Percentiles rank a stretch among this genome's conserved stretches.
phyloP scores from a whole-genome alignment of 1,140 invertebrate genomes.

The Drosophila sproati region DNA sequence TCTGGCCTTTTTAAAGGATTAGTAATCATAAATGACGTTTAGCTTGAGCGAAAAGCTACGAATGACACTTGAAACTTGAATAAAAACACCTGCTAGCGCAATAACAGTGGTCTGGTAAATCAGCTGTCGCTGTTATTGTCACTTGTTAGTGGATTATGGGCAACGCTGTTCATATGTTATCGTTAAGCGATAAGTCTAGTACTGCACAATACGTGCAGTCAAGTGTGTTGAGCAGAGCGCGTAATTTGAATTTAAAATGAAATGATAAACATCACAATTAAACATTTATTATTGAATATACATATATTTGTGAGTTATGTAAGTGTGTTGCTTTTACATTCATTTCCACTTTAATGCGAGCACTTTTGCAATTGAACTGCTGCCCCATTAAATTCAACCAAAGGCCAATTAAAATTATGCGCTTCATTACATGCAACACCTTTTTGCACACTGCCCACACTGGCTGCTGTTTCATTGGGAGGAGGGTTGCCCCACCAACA shows the following conservation, averaged over 20 bases:
- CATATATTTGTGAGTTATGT: not conserved
- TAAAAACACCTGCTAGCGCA: no score
- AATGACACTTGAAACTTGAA: no score
- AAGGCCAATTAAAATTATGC: constrained; percentile 77
- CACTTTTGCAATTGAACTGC: constrained; percentile 10
- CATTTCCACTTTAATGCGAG: constrained; percentile 25
- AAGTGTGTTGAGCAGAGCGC: not conserved
- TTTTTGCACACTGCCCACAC: constrained; percentile 27
- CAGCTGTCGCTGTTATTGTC: no score
- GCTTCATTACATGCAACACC: constrained; percentile 69
- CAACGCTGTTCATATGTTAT: not conserved
- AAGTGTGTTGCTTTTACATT: not conserved
- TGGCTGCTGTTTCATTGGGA: not conserved
- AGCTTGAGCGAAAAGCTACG: no score
- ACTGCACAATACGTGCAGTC: not conserved
- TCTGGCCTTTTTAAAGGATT: no score
- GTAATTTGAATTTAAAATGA: constrained; percentile 24
- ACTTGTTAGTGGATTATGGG: not conserved
- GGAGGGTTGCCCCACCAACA: constrained; percentile 5
- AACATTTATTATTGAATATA: no score
- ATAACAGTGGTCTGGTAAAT: no score
- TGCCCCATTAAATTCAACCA: constrained; percentile 36
- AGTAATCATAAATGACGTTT: no score
- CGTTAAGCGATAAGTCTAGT: constrained; percentile 12
- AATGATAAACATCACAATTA: not conserved